Evolutionary conservation across 2,113 vertebrate genomes (phyloP), one percentile per base, ranked within the genome.

Genomic region (Ornithorhynchus anatinus): DNA sequence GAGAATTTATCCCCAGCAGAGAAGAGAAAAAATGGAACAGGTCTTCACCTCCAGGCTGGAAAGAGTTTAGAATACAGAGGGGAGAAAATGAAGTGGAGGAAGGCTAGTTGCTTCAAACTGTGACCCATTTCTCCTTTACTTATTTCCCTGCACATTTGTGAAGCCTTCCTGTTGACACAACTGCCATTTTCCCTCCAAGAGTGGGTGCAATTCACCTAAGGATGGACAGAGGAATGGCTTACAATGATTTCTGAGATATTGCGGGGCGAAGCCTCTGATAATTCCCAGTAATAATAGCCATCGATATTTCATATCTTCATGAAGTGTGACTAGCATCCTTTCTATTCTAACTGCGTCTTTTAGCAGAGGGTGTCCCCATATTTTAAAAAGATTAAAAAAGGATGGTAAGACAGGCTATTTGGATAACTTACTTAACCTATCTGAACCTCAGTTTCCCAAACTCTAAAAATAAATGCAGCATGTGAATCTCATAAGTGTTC

Each of bases 401-500:
- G 44, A 27, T 37, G 52, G 27, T 14, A 38, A 0, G 20, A n/a
- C 29, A 7, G 65, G 14, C 16, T 44, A 3, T 36, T 35, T 37
- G 53, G 39, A 25, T 36, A 37, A 36, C 31, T 44, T 29, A 10
- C 33, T 72, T 22, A 42, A 32, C 56, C 48, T 56, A 62, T 40
- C n/a, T 32, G 7, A 32, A 16, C 0, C 2, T 8, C 22, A 32
- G 47, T 39, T 47, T 75, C 45, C 25, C 35, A 53, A 44, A 16
- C 20, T n/a, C 59, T n/a, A 59, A 80, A 80, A 68, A 57, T 33
- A 81, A 84, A 82, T 32, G 48, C 23, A 37, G 71, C 37, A 72
- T 67, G 64, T 79, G 81, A 83, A 84, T 79, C 72, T 81, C 59
- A 84, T 53, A 54, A 70, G 63, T 13, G n/a, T n/a, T 61, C 71